These are phyloP conservation scores for Sebastes nivosus DNA, from an alignment of 2,797 vertebrate genomes.

Conservation along the genomic window DNA sequence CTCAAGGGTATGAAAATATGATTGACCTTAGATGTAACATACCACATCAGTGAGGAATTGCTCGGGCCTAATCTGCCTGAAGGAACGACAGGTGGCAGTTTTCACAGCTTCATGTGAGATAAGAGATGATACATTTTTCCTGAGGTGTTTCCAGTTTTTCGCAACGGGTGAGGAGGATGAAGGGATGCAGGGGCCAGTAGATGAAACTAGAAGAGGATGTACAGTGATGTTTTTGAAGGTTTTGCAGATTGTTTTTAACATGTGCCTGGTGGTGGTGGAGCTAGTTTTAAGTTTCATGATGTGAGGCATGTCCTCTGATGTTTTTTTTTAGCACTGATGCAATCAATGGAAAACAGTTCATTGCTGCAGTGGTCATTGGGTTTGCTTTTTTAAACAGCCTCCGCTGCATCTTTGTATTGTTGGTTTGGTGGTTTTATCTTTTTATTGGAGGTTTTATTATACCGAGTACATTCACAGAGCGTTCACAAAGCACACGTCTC, in stretches of 20 bases:
- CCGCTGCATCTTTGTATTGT: slow-evolving; percentile 1
- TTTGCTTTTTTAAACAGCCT: slow-evolving; percentile 13
- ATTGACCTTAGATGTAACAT: slow-evolving; percentile 15
- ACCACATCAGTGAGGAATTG: background rate
- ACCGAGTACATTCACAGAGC: background rate
- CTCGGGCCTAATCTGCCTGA: slow-evolving; percentile 1
- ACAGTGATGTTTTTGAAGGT: background rate
- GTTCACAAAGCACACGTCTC: background rate
- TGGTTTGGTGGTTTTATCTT: slow-evolving; percentile 26
- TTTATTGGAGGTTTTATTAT: slow-evolving; percentile 7
- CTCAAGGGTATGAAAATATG: slow-evolving; percentile 20
- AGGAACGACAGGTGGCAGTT: slow-evolving; percentile 58
- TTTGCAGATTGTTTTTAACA: slow-evolving; percentile 19
- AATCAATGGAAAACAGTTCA: slow-evolving; percentile 1
- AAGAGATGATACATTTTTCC: slow-evolving; percentile 24
- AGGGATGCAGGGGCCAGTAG: background rate
- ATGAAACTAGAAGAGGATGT: background rate
- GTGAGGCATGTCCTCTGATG: background rate
- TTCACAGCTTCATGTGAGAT: slow-evolving; percentile 54
- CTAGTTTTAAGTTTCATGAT: slow-evolving; percentile 39
- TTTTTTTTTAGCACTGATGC: slow-evolving; percentile 16
- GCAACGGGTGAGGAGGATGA: background rate
- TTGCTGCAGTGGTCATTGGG: background rate
- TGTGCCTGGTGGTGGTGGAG: background rate
- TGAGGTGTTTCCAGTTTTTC: slow-evolving; percentile 20